Percentiles rank a stretch among this genome's conserved stretches.
These are phyloP conservation scores for Heliconius sara DNA, from an alignment of 2,888 invertebrate species.

Conservation along the genomic window DNA sequence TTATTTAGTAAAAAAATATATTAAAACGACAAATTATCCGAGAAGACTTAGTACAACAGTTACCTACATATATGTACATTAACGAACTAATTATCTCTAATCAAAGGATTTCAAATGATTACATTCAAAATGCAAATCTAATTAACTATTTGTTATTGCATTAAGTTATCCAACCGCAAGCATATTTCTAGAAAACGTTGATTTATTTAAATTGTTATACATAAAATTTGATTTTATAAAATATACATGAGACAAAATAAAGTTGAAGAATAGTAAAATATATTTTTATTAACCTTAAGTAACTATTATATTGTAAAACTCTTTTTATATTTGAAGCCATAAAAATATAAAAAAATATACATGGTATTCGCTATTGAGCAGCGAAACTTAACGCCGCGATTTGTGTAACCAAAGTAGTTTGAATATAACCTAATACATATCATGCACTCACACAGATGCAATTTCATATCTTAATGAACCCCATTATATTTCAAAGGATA, in stretches of 20 bases:
- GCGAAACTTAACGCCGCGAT: neutral
- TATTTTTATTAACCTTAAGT: too few species aligned
- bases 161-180: neutral
- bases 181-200: neutral
- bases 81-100: neutral
- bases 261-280: too few species aligned
- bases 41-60: neutral
- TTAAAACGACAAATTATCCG: too few species aligned
- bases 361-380: neutral
- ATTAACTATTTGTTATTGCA: neutral
- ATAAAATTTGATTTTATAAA: neutral
- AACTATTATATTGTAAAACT: too few species aligned
- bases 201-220: neutral
- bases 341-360: too few species aligned
- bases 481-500: neutral
- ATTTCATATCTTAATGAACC: neutral
- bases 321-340: too few species aligned
- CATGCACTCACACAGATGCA: too few species aligned
- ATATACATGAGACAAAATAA: too few species aligned
- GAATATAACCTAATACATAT: neutral
- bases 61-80: neutral
- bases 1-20: too few species aligned
- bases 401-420: neutral
- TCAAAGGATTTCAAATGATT: neutral
- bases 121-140: slow-evolving; percentile 12